A percentile compares a stretch with the other conserved stretches of the same genome.
phyloP scores from a whole-genome alignment of 2,113 vertebrate species.

The Peromyscus leucopus region DNA sequence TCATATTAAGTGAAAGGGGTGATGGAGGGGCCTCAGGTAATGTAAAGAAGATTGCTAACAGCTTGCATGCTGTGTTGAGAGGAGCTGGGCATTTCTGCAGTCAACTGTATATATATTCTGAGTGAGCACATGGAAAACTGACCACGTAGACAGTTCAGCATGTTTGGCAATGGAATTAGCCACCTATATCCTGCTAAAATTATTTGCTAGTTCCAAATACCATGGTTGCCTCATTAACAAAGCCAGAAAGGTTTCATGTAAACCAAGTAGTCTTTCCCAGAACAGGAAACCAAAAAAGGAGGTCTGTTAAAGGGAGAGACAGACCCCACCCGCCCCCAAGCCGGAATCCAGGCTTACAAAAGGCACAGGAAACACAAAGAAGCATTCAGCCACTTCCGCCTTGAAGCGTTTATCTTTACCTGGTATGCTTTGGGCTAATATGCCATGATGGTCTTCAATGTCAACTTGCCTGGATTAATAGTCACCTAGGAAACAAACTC shows the following conservation, averaged over 20 bases:
- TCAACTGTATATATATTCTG: constrained; percentile 20
- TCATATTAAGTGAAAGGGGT: constrained; percentile 82
- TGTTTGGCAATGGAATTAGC: constrained; percentile 55
- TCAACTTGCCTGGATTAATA: not conserved
- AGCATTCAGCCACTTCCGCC: not conserved
- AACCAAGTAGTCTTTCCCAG: constrained; percentile 35
- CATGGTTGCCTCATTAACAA: constrained; percentile 55
- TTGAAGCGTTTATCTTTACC: not conserved
- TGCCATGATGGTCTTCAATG: not conserved
- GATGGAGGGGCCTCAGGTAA: constrained; percentile 80
- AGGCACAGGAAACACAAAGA: not conserved
- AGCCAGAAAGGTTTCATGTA: constrained; percentile 15
- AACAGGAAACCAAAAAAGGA: constrained; percentile 62
- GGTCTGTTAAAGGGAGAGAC: constrained; percentile 25
- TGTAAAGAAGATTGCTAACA: constrained; percentile 82
- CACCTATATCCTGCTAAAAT: constrained; percentile 47
- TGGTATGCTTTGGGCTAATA: not conserved
- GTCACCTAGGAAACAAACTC: not conserved
- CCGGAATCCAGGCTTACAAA: not conserved
- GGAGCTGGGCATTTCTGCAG: constrained; percentile 66
- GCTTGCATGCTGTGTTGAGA: constrained; percentile 72
- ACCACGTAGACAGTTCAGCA: constrained; percentile 34
- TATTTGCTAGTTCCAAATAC: not conserved
- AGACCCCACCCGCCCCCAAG: not conserved
- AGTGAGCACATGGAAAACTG: constrained; percentile 64